Percentiles rank a stretch among this genome's conserved stretches.
Conservation (phyloP, 2,113 vertebrate species). For the Bos indicus region DNA sequence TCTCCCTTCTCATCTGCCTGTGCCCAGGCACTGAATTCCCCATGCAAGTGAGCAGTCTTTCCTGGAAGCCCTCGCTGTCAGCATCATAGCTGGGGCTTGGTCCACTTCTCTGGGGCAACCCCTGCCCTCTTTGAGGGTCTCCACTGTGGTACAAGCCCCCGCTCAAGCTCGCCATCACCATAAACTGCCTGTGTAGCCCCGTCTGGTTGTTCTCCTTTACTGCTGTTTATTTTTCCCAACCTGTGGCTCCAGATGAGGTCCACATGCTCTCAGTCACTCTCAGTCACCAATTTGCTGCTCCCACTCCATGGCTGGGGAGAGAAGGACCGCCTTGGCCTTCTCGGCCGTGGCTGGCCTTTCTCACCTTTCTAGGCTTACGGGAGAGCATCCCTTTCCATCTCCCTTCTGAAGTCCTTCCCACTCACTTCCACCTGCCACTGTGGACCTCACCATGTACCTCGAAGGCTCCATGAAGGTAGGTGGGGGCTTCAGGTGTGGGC, state of each 20-base stretch:
- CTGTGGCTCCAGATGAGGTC: not conserved
- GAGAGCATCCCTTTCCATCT: not conserved
- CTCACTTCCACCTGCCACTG: not conserved
- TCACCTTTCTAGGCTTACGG: not conserved
- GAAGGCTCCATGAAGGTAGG: not conserved
- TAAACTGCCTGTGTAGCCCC: fast-evolving
- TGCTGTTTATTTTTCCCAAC: too few relatives aligned
- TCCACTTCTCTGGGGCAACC: not conserved
- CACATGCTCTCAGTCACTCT: not conserved
- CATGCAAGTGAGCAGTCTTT: fast-evolving
- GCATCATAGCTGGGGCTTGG: not conserved
- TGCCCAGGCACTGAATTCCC: not conserved
- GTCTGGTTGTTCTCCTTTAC: too few relatives aligned
- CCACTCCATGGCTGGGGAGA: not conserved
- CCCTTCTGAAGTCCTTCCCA: not conserved
- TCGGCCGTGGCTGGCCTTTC: not conserved
- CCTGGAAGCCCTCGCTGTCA: not conserved
- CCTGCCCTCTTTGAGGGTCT: not conserved
- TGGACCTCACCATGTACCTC: fast-evolving
- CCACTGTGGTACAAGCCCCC: not conserved
- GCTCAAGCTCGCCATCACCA: fast-evolving
- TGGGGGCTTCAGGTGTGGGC: not conserved
- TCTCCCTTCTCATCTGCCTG: not conserved
- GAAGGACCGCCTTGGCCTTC: not conserved
- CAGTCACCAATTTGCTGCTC: not conserved